Base-by-base conservation (phyloP, 2,888 invertebrate species). In the Megamerina dolium region DNA sequence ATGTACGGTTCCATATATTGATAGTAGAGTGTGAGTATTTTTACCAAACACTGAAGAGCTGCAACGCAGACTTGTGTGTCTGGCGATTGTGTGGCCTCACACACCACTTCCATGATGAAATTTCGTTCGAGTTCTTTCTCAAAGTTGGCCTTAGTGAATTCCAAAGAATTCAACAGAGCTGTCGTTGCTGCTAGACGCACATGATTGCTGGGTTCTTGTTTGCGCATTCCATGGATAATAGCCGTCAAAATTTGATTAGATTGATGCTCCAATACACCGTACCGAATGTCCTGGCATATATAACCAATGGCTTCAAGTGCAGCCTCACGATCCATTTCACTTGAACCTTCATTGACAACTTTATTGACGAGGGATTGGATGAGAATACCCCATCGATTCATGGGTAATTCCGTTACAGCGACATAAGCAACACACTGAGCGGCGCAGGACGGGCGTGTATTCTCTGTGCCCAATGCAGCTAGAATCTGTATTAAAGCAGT, bases 341-440 rank as follows among this genome's bases (percentile, higher is more conserved):
- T 88, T 38, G 90, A 89, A 54, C 78, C 81, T 36, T 80, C 78
- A 66, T 85, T 84, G 13, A 91, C 87, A 43, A 99, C 93, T 77
- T 96, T 96, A 68, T 80, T 82, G 44, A 94, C 92, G 53, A 99
- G 77, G 12, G 83, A 78, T 35, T 79, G 77, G 57, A 99, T 93
- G 5, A 99, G 78, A 56, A 92, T 88, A 50, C 82, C 85, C 97
- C 99, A 99, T 59, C 92, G 84, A 43, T 85, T 82, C 37, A 86
- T 83, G 1, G 96, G 91, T 48, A 99, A 75, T 73, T 99, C 99
- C 23, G 94, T 87, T 37, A 96, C 93, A 1, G 96, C 99, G 48
- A 99, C 92, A 70, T 94, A 94, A 1, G 99, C 97, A 34, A 99
- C 95, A 75, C 99, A 99, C 72, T 99, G 99, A 2, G 99, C 97